Conservation (phyloP, 2,797 vertebrate genomes). For the Tarsius wallacei region DNA sequence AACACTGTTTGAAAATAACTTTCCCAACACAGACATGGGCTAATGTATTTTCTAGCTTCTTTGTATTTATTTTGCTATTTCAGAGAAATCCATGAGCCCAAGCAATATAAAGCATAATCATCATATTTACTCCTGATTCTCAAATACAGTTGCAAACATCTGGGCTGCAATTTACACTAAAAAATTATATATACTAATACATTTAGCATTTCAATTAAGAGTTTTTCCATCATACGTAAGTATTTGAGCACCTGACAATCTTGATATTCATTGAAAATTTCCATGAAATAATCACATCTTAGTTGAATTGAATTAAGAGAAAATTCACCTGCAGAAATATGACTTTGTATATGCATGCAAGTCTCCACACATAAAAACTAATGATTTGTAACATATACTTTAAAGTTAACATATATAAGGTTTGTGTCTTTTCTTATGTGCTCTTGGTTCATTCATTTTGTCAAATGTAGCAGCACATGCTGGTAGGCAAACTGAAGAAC, state of each 20-base stretch:
- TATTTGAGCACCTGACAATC: not conserved
- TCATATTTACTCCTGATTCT: constrained; percentile 61
- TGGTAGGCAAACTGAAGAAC: constrained; percentile 36
- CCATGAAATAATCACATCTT: constrained; percentile 31
- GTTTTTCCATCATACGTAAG: constrained; percentile 8
- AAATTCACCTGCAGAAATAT: not conserved
- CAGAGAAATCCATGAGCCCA: constrained; percentile 49
- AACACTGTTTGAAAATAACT: constrained; percentile 60
- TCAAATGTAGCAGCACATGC: not conserved
- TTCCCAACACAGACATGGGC: not conserved
- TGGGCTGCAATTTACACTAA: constrained; percentile 72
- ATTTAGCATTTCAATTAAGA: constrained; percentile 62
- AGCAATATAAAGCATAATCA: constrained; percentile 21
- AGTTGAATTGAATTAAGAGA: constrained; percentile 50
- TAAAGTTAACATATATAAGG: not conserved
- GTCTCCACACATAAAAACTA: not conserved
- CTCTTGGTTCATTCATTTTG: constrained; percentile 53
- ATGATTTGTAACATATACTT: not conserved
- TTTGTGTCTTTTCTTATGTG: not conserved
- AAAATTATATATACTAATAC: constrained; percentile 74
- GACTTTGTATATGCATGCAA: not conserved
- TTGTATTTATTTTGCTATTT: constrained; percentile 4
- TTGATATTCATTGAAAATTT: not conserved
- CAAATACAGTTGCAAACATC: not conserved
- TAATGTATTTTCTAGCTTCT: constrained; percentile 67